These are phyloP conservation scores for Clarias macrocephalus DNA, from an alignment of 2,113 vertebrate genomes.

Conservation along the genomic window DNA sequence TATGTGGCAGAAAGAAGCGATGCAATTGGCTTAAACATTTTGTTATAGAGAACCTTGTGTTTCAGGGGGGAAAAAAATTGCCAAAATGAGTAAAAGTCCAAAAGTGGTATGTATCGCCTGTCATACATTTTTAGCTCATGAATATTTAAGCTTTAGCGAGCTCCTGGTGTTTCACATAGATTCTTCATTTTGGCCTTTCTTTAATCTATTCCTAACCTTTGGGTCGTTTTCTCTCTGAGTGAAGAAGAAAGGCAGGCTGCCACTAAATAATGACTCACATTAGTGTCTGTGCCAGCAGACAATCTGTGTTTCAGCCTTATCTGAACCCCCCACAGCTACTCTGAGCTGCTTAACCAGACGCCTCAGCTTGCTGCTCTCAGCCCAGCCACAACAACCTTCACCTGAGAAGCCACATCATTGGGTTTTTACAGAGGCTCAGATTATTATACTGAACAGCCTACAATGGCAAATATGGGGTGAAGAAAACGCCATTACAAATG, in stretches of 20 bases:
- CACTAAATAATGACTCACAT: conserved; percentile 52
- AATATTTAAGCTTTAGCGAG: neutral
- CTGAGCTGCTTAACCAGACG: conserved; percentile 42
- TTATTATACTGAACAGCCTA: conserved; percentile 12
- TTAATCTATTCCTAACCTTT: conserved; percentile 32
- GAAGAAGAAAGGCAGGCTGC: conserved; percentile 23
- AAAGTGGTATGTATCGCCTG: too few species aligned
- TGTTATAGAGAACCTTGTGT: too few species aligned
- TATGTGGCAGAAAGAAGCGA: too few species aligned
- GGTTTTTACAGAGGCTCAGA: conserved; percentile 3
- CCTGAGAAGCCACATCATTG: conserved; percentile 26
- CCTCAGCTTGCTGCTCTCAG: conserved; percentile 31
- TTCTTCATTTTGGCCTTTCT: conserved; percentile 28
- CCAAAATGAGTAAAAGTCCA: too few species aligned
- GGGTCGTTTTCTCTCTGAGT: conserved; percentile 43
- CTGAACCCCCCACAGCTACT: conserved; percentile 19
- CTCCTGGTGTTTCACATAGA: conserved; percentile 30
- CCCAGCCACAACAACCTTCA: conserved; percentile 33
- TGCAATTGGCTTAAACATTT: too few species aligned
- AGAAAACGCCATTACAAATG: conserved; percentile 3
- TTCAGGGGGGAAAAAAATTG: too few species aligned
- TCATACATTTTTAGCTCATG: neutral
- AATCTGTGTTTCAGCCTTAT: conserved; percentile 47
- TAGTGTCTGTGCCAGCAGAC: conserved; percentile 46
- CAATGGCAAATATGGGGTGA: conserved; percentile 14